Base-by-base conservation (phyloP, 2,888 invertebrate genomes). In the Leucophora obtusa region DNA sequence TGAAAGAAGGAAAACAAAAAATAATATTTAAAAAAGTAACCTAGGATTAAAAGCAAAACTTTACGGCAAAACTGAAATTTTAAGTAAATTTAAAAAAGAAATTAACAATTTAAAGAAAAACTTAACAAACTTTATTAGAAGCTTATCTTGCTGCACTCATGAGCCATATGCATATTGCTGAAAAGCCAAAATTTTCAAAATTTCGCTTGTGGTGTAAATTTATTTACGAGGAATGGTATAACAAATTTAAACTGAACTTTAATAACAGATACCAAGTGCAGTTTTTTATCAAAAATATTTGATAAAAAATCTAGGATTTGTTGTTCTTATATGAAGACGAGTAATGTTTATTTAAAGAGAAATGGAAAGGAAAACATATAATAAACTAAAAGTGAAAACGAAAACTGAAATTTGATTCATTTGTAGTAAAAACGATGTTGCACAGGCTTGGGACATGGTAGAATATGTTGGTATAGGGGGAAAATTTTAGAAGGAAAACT, bases 101-200 rank as follows among this genome's bases (percentile, higher is more conserved):
- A 28, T 28, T 28, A 63, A 70, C 15, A 11, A n/a, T 33, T 10
- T 9, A 43, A 43, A 43, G 14, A 60, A 2, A 53, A 33, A 35
- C 0, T 50, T 43, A 38, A 50, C n/a, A 33, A 15, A 43, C 18
- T 38, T 35, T 11, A 24, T 35, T 60, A 69, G 9, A 77, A 79
- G 71, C 70, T 60, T n/a, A 9, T 43, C 38, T 21, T 59, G 33
- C 10, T 75, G 66, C 77, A 56, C 54, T 17, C 18, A 75, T 18
- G 79, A 79, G 79, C 75, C 68, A 71, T 60, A 79, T 74, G 79
- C 77, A 79, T 47, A 15, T 53, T 72, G 71, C 80, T 51, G 62
- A 47, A 68, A 72, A 80, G 79, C 79, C 62, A 76, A 72, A 50
- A 43, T 65, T 47, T n/a, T 1, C 38, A 47, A 43, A 59, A 11